These are phyloP conservation scores for Andrena bucephala DNA, from an alignment of 2,888 invertebrate species.

Conservation along the genomic window DNA sequence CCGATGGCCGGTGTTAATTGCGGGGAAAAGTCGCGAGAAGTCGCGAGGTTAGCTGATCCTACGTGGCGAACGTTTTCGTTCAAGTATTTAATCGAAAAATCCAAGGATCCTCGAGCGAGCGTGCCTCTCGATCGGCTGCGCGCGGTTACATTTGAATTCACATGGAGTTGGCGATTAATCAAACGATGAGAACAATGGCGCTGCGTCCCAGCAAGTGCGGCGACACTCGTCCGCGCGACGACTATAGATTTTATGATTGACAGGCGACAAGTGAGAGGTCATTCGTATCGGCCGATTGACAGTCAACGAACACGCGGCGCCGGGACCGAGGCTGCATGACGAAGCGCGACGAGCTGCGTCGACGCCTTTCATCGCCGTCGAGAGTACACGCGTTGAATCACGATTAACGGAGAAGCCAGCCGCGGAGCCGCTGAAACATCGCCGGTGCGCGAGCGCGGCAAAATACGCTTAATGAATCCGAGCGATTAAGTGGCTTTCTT, in stretches of 20 bases:
- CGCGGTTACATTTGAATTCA: conserved; percentile 30
- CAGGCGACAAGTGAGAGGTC: conserved; percentile 34
- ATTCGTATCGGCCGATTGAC: conserved; percentile 52
- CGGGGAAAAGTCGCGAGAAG: conserved; percentile 71
- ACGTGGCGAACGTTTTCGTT: conserved; percentile 30
- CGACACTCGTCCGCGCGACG: conserved; percentile 3
- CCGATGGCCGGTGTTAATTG: conserved; percentile 72
- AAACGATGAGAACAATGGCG: background rate
- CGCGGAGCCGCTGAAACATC: conserved; percentile 12
- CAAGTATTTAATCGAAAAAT: background rate
- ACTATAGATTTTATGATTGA: conserved; percentile 50
- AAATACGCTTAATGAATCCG: conserved; percentile 7
- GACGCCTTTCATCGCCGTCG: conserved; percentile 57
- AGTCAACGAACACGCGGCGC: conserved; percentile 48
- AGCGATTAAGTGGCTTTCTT: conserved; percentile 2
- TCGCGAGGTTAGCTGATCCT: conserved; percentile 12
- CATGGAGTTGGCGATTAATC: conserved; percentile 11
- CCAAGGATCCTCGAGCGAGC: background rate
- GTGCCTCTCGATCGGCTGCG: background rate
- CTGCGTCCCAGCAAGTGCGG: background rate
- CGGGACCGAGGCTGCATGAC: conserved; percentile 50
- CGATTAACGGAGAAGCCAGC: conserved; percentile 41
- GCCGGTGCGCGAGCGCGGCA: background rate
- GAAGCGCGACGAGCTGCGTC: conserved; percentile 47
- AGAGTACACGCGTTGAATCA: conserved; percentile 53